These are phyloP conservation scores for Oceanites oceanicus DNA, from an alignment of 2,113 vertebrate genomes.

Conservation along the genomic window DNA sequence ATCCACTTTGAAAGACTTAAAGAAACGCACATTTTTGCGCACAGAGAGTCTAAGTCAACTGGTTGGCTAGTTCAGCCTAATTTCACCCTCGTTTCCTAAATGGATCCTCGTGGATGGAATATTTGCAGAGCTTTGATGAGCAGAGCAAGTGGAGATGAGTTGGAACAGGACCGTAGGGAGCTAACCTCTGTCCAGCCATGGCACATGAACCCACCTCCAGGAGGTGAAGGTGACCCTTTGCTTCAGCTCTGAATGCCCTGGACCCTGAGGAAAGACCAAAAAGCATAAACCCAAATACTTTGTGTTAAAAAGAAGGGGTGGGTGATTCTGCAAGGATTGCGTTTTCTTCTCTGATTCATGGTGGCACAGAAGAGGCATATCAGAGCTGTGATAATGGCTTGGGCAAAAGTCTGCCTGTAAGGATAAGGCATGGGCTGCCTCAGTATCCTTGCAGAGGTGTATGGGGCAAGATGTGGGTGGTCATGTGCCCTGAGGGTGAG, in stretches of 20 bases:
- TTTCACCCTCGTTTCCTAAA: background rate
- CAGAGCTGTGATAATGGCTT: background rate
- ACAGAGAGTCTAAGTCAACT: background rate
- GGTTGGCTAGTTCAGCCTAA: background rate
- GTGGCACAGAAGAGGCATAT: background rate
- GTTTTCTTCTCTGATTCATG: background rate
- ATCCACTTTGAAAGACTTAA: background rate
- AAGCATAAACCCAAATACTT: background rate
- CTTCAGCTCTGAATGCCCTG: background rate
- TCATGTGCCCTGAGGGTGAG: background rate
- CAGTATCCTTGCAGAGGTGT: background rate
- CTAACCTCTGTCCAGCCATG: background rate
- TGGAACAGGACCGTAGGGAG: background rate
- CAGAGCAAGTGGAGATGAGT: background rate
- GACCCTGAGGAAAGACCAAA: background rate
- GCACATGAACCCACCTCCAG: background rate
- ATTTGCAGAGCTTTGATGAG: background rate
- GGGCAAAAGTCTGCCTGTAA: background rate
- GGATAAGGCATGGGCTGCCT: background rate
- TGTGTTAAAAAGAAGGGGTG: background rate
- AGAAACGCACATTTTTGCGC: background rate
- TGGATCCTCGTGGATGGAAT: background rate
- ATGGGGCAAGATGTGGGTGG: background rate
- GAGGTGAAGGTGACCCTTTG: background rate
- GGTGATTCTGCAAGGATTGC: background rate